phyloP scores from a whole-genome alignment of 2,113 vertebrate genomes.

The Oplegnathus fasciatus region DNA sequence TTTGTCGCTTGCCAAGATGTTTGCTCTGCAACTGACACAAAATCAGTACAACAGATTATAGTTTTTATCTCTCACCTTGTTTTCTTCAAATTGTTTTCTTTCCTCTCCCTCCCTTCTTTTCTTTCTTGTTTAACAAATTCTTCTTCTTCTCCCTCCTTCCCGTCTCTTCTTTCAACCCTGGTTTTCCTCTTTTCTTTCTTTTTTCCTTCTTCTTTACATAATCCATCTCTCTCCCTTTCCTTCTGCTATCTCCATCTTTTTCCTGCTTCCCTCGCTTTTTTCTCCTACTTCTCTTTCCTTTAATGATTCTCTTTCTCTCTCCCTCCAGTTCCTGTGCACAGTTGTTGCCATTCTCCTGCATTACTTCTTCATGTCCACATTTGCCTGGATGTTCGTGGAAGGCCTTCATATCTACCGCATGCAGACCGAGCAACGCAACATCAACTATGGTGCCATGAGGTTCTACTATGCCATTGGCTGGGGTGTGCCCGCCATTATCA shows the following conservation, averaged over 20 bases:
- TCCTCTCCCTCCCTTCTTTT: background rate
- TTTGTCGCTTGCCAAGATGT: slow-evolving; percentile 24
- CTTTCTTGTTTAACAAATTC: background rate
- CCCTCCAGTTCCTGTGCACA: slow-evolving; percentile 92
- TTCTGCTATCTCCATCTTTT: background rate
- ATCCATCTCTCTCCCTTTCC: background rate
- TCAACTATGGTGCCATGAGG: slow-evolving; percentile 97
- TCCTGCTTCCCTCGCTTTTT: background rate
- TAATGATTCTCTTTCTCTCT: background rate
- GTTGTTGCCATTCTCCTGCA: slow-evolving; percentile 96
- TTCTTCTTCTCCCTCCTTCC: background rate
- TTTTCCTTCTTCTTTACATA: background rate
- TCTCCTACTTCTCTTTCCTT: background rate
- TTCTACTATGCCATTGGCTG: slow-evolving; percentile 98
- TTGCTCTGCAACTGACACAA: slow-evolving; percentile 15
- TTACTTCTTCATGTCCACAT: slow-evolving; percentile 97
- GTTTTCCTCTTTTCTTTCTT: background rate
- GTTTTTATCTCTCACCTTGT: background rate
- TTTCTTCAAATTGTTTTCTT: background rate
- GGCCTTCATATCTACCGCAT: slow-evolving; percentile 97
- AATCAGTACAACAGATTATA: slow-evolving; percentile 14
- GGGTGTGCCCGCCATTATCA: slow-evolving; percentile 97
- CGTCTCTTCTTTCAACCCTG: background rate
- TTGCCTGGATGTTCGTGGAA: slow-evolving; percentile 97
- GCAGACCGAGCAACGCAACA: slow-evolving; percentile 95